Evolutionary conservation across 2,888 invertebrate genomes (phyloP).

Genomic region (Tinea pellionella): DNA sequence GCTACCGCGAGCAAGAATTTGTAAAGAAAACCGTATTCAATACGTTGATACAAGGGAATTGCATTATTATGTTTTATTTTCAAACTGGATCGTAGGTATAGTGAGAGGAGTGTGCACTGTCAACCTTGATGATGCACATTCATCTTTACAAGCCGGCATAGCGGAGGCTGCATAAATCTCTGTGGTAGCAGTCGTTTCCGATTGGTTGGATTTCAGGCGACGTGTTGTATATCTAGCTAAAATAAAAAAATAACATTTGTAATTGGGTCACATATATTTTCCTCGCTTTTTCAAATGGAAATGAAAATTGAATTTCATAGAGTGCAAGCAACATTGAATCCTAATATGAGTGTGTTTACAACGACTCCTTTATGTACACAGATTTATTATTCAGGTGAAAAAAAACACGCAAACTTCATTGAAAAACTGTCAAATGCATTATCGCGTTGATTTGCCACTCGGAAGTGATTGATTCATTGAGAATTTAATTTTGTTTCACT

Average conservation of each 20-base stretch:
- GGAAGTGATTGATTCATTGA: constrained; percentile 1
- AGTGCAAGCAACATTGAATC: constrained; percentile 9
- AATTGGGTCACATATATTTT: constrained; percentile 5
- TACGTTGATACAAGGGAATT: no score
- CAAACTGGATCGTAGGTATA: no score
- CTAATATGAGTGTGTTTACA: not conserved
- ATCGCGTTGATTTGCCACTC: constrained; percentile 13
- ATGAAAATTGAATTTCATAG: constrained; percentile 13
- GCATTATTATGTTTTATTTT: no score
- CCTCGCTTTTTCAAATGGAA: not conserved
- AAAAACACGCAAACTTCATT: not conserved
- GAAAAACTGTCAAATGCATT: constrained; percentile 13
- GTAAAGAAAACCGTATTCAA: no score
- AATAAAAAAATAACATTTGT: constrained; percentile 11
- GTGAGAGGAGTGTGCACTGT: no score
- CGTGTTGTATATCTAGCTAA: no score
- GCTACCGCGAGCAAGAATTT: no score
- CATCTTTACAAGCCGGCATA: no score
- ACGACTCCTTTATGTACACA: not conserved
- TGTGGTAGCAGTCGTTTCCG: no score
- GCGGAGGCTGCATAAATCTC: no score
- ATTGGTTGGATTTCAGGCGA: no score
- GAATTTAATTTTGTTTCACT: not conserved
- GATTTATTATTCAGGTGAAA: not conserved
- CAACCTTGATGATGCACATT: no score